A percentile compares a stretch with the other conserved stretches of the same genome.
These are phyloP conservation scores for Luffia ferchaultella DNA, from an alignment of 2,888 invertebrate species.

Conservation along the genomic window DNA sequence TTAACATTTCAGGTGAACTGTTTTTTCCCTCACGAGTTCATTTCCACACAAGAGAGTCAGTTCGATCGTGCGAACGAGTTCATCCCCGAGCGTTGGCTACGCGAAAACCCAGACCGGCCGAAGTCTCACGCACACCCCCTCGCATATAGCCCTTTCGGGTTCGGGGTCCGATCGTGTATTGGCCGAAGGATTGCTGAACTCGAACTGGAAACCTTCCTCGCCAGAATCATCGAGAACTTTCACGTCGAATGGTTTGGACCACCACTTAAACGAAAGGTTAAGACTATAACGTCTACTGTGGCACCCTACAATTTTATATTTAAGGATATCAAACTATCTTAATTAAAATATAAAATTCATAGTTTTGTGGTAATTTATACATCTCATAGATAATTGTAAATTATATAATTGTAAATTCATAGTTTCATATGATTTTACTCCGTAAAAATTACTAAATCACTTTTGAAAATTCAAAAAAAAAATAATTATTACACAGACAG, in stretches of 20 bases:
- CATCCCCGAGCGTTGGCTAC: slow-evolving; percentile 79
- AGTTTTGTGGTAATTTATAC: too few species aligned
- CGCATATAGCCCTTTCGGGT: slow-evolving; percentile 71
- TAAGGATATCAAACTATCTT: slow-evolving; percentile 1
- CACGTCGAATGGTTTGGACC: slow-evolving; percentile 6
- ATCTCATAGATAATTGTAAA: too few species aligned
- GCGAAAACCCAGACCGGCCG: slow-evolving; percentile 32
- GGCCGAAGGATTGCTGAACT: slow-evolving; percentile 33
- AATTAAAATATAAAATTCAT: too few species aligned
- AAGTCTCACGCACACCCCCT: slow-evolving; percentile 65
- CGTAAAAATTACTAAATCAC: too few species aligned
- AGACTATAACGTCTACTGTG: slow-evolving; percentile 1
- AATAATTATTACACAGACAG: too few species aligned
- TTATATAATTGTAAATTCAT: too few species aligned
- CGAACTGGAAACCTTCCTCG: slow-evolving; percentile 5
- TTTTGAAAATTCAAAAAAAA: too few species aligned
- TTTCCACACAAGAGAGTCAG: slow-evolving; percentile 69
- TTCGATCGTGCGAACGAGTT: slow-evolving; percentile 70
- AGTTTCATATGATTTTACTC: too few species aligned
- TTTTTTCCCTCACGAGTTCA: slow-evolving; percentile 57
- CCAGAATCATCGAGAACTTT: slow-evolving; percentile 6
- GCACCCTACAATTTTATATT: slow-evolving; percentile 7
- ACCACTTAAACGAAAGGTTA: neutral
- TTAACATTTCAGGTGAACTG: neutral
- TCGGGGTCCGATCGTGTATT: slow-evolving; percentile 72